Percentiles rank a stretch among this genome's conserved stretches.
Conservation (phyloP, 1,140 invertebrate species). For the Teleogryllus occipitalis region DNA sequence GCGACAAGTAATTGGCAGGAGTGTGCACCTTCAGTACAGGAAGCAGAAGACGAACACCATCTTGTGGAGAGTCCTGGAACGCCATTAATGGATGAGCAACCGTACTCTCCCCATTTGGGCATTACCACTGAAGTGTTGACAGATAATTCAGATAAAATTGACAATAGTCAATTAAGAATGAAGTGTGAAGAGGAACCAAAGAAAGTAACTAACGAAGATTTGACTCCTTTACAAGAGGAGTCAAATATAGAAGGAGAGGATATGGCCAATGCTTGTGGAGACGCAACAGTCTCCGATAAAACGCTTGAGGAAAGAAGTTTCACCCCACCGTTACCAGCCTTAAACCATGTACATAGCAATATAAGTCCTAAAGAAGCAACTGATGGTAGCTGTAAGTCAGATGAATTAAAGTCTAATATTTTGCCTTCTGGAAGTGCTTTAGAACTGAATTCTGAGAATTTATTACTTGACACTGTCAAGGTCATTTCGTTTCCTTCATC, state of each 20-base stretch:
- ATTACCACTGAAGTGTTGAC: neutral
- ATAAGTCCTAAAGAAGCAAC: neutral
- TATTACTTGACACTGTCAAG: neutral
- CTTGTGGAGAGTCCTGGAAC: slow-evolving; percentile 20
- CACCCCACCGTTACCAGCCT: slow-evolving; percentile 13
- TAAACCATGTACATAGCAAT: slow-evolving; percentile 1
- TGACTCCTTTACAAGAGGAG: neutral
- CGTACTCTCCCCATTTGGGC: slow-evolving; percentile 7
- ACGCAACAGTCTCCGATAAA: neutral
- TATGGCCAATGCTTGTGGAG: neutral
- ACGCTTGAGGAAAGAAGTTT: neutral
- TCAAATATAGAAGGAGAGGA: neutral
- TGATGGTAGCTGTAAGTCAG: neutral
- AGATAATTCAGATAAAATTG: neutral
- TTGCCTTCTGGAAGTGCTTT: neutral
- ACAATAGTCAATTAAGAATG: neutral
- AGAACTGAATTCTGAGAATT: neutral
- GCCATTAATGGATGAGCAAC: slow-evolving; percentile 23
- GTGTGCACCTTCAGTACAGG: neutral
- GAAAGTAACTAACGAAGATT: neutral
- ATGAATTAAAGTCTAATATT: neutral
- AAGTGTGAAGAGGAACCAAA: slow-evolving; percentile 2
- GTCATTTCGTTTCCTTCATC: neutral
- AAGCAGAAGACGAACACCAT: neutral
- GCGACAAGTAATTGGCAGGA: neutral